Base-by-base conservation (phyloP, 2,888 invertebrate genomes). In the Pyrocoelia pectoralis region DNA sequence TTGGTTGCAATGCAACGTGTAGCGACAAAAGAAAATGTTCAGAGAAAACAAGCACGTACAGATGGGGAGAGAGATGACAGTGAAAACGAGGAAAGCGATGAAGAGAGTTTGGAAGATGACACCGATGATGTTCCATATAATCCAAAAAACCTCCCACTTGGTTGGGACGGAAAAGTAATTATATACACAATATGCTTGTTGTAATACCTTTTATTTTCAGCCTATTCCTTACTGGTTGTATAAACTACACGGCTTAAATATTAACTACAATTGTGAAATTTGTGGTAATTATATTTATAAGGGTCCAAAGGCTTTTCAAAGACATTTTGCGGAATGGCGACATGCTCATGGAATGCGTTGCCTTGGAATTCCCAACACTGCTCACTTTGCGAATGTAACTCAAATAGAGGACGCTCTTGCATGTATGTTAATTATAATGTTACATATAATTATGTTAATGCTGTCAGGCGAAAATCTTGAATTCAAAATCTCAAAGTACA, bases 331-430 rank as follows among this genome's bases (percentile, higher is more conserved):
- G 0, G 93, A 93, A 79, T 93, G 93, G 93, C 83, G 92, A 17
- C 93, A 93, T 75, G 92, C 93, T 9, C 93, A 93, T 79, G 98
- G 98, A 29, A 99, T 99, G 98, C 86, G 98, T 15, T 99, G 99
- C 79, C 86, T 99, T 12, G 98, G 98, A 4, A 99, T 99, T 72
- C 99, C 99, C 0, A 99, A 99, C 81, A 99, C 99, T 0, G 98
- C 99, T 0, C 99, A 99, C 84, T 99, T 99, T 83, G 98, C 99
- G 0, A 99, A 99, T 81, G 98, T 99, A 33, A 99, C 98, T 0
- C 95, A 97, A 79, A 98, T 98, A 73, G 98, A 98, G 81, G 98
- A 98, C 81, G 98, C 98, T 0, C 86, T 98, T 51, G 95, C 96
- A 38, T 83, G 93, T 93, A 83, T 88, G 91, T 87, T 6, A 24